Conservation (phyloP, 30 jellyfish, hydroid and myxozoan species). For the Nemopilema nomurai region DNA sequence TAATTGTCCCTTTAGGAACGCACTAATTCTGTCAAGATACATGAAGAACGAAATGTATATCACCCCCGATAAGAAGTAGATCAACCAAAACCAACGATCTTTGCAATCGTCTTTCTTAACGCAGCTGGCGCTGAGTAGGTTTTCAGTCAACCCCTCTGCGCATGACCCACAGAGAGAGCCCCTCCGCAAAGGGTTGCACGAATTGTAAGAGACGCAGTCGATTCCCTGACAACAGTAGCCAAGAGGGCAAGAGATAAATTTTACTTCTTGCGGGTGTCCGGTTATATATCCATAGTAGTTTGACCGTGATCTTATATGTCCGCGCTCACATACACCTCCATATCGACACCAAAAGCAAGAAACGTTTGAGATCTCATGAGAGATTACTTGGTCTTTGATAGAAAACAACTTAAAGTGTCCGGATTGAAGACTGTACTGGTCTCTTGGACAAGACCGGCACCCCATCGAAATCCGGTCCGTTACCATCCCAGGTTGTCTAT, state of each 20-base stretch:
- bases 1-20: conserved; percentile 68
- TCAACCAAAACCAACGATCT: conserved; percentile 91
- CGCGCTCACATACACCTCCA: conserved; percentile 92
- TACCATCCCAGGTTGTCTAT: conserved; percentile 49
- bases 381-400: conserved; percentile 21
- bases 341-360: conserved; percentile 78
- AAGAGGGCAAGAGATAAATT: conserved; percentile 83
- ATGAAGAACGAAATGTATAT: conserved; percentile 68
- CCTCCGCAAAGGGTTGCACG: conserved; percentile 72
- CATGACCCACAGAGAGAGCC: conserved; percentile 89
- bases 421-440: conserved; percentile 78
- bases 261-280: conserved; percentile 68
- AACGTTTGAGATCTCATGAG: conserved; percentile 29
- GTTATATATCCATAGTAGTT: conserved; percentile 82
- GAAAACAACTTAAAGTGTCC: conserved; percentile 63
- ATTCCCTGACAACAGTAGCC: conserved; percentile 91
- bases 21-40: conserved; percentile 80
- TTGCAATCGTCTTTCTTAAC: conserved; percentile 53
- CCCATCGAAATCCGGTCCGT: conserved; percentile 78
- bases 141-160: conserved; percentile 77
- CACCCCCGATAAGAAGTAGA: conserved; percentile 73
- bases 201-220: conserved; percentile 66
- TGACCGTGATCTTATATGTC: conserved; percentile 74
- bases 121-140: conserved; percentile 79
- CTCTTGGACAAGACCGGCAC: conserved; percentile 83